Percentiles rank a stretch among this genome's conserved stretches.
These are phyloP conservation scores for Todus mexicanus DNA, from an alignment of 2,797 vertebrate genomes.

Conservation along the genomic window DNA sequence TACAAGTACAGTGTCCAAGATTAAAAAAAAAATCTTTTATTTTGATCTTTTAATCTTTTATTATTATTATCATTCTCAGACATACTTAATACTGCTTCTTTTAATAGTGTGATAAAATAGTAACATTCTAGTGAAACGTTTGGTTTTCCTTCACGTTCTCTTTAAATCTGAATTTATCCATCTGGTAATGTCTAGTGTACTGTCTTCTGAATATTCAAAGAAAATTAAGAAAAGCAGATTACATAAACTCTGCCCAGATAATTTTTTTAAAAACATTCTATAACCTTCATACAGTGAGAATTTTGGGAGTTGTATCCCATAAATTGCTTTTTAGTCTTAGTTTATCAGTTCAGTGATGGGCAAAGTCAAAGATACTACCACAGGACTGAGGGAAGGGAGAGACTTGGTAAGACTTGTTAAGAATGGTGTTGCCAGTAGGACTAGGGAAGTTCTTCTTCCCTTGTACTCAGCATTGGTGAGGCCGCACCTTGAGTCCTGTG, in stretches of 20 bases:
- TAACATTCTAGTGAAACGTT: neutral
- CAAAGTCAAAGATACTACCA: neutral
- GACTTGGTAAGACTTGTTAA: rapidly evolving
- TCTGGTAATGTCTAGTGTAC: neutral
- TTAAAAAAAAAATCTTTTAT: neutral
- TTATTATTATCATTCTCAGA: no score
- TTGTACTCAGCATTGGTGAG: no score
- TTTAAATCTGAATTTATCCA: neutral
- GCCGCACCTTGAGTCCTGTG: no score
- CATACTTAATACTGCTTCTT: neutral
- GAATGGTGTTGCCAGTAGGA: no score
- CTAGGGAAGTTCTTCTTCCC: no score
- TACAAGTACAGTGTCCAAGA: neutral
- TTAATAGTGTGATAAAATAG: neutral
- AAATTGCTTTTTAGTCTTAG: neutral
- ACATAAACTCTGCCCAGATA: neutral
- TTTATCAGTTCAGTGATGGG: neutral
- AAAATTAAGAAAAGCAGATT: neutral
- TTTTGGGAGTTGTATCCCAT: neutral
- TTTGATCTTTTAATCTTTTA: no score
- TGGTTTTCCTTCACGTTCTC: neutral
- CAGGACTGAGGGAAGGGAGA: neutral
- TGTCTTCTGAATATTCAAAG: neutral
- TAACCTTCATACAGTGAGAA: neutral
- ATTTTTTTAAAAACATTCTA: neutral